Evolutionary conservation across 2,113 vertebrate genomes (phyloP).

Genomic region (Muntiacus muntjak): DNA sequence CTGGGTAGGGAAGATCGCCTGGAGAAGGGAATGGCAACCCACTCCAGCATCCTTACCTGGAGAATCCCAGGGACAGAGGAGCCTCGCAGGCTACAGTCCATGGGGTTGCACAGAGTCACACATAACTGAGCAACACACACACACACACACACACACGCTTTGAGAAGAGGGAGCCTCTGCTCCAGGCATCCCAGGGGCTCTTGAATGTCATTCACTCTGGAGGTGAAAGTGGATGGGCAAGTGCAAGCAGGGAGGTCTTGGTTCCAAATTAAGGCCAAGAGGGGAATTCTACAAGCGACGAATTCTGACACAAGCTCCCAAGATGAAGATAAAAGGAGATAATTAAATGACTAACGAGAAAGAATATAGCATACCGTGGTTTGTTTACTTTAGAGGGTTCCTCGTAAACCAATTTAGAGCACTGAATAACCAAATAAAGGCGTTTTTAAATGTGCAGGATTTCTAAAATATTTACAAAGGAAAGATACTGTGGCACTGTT

Average conservation of each 20-base stretch:
- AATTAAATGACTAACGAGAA: not conserved
- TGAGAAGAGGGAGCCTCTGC: not conserved
- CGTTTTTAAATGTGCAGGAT: not conserved
- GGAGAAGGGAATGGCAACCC: not conserved
- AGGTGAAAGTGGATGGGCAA: not conserved
- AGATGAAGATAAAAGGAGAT: not conserved
- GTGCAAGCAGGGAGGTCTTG: not conserved
- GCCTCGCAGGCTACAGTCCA: not conserved
- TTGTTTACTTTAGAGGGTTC: not conserved
- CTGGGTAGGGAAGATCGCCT: not conserved
- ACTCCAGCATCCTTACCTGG: not conserved
- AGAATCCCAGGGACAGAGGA: not conserved
- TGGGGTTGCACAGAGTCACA: not conserved
- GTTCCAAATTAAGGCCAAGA: not conserved
- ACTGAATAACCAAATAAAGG: not conserved
- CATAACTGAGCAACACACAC: not conserved
- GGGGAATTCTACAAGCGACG: not conserved
- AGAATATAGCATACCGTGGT: not conserved
- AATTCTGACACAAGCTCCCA: not conserved
- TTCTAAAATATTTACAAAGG: not conserved
- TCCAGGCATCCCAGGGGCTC: not conserved
- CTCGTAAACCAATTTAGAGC: not conserved
- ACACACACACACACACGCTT: not conserved
- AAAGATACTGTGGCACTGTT: not conserved
- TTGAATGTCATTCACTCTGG: not conserved